Evolutionary conservation across 2,888 invertebrate species (phyloP), one percentile per base, ranked within the genome.

Genomic region (Eudasyphora cyanicolor): DNA sequence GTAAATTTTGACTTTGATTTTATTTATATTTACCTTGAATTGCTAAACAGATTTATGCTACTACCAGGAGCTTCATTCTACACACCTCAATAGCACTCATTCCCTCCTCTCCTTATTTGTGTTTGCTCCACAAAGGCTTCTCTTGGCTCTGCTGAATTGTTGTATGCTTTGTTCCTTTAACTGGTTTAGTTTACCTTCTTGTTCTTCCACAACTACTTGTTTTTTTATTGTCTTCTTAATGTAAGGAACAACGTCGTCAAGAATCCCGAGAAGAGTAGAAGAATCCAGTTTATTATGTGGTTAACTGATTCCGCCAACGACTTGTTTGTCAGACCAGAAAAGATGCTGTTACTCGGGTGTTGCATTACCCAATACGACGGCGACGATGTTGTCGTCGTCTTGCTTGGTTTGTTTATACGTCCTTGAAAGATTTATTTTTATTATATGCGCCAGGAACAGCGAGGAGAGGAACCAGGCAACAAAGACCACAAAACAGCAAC

Each of bases 361-460:
- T 2, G 45, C n/a, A n/a, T n/a, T n/a, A 77, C 38, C 74, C 69
- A 70, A 21, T 74, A 74, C 69, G 74, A 74, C 70, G 51, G 49
- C 19, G 14, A 27, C 27, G 54, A 7, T 62, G 62, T 62, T 17
- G 62, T 14, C 32, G 6, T 62, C 32, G 17, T 32, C 14, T 8
- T 32, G 3, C 32, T 62, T 62, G 29, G 82, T 74, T n/a, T 74
- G 19, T 57, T 54, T 49, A 27, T 78, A 76, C 83, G 83, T 83
- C 83, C 83, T 83, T 83, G 83, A 83, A 83, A 83, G 70, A 83
- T 80, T 80, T 83, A 80, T 83, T 83, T 62, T 83, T 83, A 80
- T 83, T 83, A 83, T 79, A 24, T 57, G 57, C 49, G 17, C 24
- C 57, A 57, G 4, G 10, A 54, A 57, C 2, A 57, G 21, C 17